Conservation (phyloP, 2,113 vertebrate species). For the Clupea harengus region DNA sequence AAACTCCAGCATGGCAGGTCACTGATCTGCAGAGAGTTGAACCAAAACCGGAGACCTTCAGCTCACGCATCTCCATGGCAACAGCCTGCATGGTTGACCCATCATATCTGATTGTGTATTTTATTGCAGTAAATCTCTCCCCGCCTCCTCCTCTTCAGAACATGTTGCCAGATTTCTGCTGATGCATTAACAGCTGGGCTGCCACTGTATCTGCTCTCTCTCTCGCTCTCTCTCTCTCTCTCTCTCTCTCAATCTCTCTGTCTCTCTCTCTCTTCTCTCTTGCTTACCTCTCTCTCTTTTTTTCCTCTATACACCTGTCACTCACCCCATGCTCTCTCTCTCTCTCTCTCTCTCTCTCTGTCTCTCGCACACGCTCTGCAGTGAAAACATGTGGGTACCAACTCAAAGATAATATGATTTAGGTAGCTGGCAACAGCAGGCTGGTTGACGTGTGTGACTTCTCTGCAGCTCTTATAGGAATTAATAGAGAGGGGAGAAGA, state of each 20-base stretch:
- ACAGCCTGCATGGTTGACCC: constrained; percentile 54
- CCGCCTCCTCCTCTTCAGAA: constrained; percentile 23
- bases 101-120: constrained; percentile 54
- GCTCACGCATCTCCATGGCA: constrained; percentile 59
- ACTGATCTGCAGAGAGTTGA: constrained; percentile 7
- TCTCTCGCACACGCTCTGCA: background rate
- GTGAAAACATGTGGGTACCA: background rate
- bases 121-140: constrained; percentile 31
- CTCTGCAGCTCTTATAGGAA: constrained; percentile 18
- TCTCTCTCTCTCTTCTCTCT: background rate
- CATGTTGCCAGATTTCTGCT: constrained; percentile 29
- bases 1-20: background rate
- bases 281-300: constrained; percentile 1
- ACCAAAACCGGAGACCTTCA: background rate
- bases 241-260: background rate
- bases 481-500: constrained; percentile 25
- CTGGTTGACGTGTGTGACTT: constrained; percentile 4
- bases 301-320: background rate
- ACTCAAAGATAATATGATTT: constrained; percentile 1
- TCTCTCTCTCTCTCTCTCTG: background rate
- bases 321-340: background rate
- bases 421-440: background rate
- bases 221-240: background rate
- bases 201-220: background rate
- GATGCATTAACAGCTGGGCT: constrained; percentile 34